Conservation (phyloP, 2,888 invertebrate species). For the Callinectes sapidus region DNA sequence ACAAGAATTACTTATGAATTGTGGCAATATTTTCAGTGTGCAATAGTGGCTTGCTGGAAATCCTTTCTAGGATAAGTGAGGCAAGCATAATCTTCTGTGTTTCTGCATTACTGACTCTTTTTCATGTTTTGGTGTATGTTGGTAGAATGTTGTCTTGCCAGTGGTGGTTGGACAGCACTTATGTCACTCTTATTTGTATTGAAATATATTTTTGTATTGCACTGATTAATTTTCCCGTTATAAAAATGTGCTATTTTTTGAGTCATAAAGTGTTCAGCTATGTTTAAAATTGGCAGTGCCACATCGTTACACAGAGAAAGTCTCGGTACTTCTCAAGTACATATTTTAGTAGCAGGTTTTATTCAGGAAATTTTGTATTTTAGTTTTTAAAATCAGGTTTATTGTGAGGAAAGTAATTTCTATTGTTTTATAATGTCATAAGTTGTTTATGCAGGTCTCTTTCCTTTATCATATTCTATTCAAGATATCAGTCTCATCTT, state of each 20-base stretch:
- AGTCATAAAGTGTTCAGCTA: neutral
- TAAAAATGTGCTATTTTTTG: neutral
- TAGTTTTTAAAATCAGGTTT: neutral
- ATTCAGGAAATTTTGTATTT: neutral
- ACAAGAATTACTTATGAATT: neutral
- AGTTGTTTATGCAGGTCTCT: neutral
- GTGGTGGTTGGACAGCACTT: neutral
- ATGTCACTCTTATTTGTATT: neutral
- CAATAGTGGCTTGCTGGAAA: neutral
- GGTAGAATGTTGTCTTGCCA: neutral
- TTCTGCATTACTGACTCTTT: neutral
- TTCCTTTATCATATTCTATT: neutral
- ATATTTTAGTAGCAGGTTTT: neutral
- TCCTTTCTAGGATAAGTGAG: neutral
- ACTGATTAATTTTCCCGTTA: neutral
- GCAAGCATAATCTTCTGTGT: neutral
- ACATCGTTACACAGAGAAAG: neutral
- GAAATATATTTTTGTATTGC: neutral
- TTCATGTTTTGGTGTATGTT: neutral
- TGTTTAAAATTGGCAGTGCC: neutral
- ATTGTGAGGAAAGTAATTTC: neutral
- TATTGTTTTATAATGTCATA: constrained; percentile 11
- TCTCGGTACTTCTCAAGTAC: neutral
- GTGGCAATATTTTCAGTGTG: neutral
- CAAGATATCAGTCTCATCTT: neutral